These are phyloP conservation scores for Gephyroberyx darwinii DNA, from an alignment of 2,797 vertebrate genomes.

Conservation along the genomic window DNA sequence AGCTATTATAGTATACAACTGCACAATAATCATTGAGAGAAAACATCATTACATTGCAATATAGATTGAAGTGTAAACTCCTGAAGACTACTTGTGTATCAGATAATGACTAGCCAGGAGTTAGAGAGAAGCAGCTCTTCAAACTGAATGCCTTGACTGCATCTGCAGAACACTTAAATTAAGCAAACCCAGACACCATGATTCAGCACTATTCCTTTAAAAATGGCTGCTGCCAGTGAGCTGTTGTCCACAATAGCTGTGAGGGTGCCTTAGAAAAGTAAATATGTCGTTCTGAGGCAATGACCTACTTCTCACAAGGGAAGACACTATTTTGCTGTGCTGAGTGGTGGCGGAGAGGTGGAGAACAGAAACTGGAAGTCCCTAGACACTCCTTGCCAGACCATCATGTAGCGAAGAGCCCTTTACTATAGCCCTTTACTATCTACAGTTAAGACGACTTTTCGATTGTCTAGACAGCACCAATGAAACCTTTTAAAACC, in stretches of 20 bases:
- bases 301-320: slow-evolving; percentile 51
- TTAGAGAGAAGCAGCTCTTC: slow-evolving; percentile 27
- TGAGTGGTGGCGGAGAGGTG: slow-evolving; percentile 14
- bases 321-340: slow-evolving; percentile 30
- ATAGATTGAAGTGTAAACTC: neutral
- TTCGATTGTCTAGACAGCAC: slow-evolving; percentile 12
- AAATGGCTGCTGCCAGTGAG: slow-evolving; percentile 22
- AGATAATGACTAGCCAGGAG: slow-evolving; percentile 23
- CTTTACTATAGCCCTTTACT: slow-evolving; percentile 2
- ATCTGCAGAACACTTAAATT: slow-evolving; percentile 22
- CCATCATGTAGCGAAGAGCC: slow-evolving; percentile 13
- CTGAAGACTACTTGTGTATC: slow-evolving; percentile 12
- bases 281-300: slow-evolving; percentile 26
- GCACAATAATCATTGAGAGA: slow-evolving; percentile 23
- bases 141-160: slow-evolving; percentile 37
- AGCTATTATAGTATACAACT: slow-evolving; percentile 23
- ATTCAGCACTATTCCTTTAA: slow-evolving; percentile 52
- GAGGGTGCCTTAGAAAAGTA: slow-evolving; percentile 36
- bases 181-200: slow-evolving; percentile 33
- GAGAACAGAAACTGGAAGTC: slow-evolving; percentile 4
- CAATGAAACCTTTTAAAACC: slow-evolving; percentile 9
- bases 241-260: slow-evolving; percentile 38
- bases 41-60: slow-evolving; percentile 23
- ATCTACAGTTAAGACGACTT: slow-evolving; percentile 10
- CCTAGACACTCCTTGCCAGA: slow-evolving; percentile 36